These are phyloP conservation scores for Holcopasites calliopsidis DNA, from an alignment of 1,140 invertebrate genomes.

Conservation along the genomic window DNA sequence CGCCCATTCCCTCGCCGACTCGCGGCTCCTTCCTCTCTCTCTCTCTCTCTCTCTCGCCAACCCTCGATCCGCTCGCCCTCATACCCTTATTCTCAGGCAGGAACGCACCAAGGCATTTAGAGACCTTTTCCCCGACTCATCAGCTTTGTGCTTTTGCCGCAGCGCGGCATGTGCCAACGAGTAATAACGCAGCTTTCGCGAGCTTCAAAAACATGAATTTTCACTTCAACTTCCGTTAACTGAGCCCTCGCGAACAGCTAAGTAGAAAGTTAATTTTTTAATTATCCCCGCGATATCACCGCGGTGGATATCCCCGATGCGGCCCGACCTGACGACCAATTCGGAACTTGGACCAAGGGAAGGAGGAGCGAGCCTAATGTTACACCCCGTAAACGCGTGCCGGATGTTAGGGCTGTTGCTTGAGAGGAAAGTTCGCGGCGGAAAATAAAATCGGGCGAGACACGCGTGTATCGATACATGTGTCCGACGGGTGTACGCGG, in stretches of 20 bases:
- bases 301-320: conserved; percentile 19
- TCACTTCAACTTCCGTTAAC: conserved; percentile 79
- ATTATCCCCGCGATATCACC: conserved; percentile 69
- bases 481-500: background rate
- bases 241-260: conserved; percentile 64
- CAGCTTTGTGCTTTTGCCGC: conserved; percentile 76
- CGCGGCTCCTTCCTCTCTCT: background rate
- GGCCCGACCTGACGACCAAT: conserved; percentile 54
- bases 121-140: conserved; percentile 77
- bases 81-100: conserved; percentile 53
- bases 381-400: conserved; percentile 49
- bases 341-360: conserved; percentile 49
- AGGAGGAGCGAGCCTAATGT: conserved; percentile 34
- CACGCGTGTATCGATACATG: conserved; percentile 43
- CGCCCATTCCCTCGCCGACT: background rate
- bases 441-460: background rate
- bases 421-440: conserved; percentile 53
- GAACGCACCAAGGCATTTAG: conserved; percentile 74
- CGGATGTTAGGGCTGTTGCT: conserved; percentile 31
- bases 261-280: conserved; percentile 77
- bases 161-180: conserved; percentile 59
- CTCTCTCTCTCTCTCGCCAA: background rate
- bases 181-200: conserved; percentile 73
- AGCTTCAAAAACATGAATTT: conserved; percentile 79
- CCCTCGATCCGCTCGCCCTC: conserved; percentile 1